These are phyloP conservation scores for Zalophus californianus DNA, from an alignment of 2,797 vertebrate species.

Conservation along the genomic window DNA sequence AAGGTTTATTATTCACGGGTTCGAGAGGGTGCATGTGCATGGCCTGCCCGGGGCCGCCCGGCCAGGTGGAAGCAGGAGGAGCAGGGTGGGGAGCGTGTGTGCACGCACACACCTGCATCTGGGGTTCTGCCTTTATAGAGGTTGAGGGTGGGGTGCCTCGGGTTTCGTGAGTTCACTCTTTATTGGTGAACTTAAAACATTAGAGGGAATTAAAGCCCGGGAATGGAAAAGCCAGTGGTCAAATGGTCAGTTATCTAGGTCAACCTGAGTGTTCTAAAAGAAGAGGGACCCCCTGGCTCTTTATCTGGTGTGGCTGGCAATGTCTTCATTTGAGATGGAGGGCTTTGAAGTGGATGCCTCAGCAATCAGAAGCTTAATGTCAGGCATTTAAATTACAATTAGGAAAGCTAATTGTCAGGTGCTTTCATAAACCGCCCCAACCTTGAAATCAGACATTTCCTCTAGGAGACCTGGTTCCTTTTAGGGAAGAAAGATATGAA, in stretches of 20 bases:
- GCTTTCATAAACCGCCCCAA: background rate
- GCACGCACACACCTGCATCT: background rate
- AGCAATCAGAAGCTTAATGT: background rate
- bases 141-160: background rate
- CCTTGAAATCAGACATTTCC: background rate
- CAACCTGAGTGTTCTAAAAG: background rate
- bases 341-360: background rate
- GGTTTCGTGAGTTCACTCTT: background rate
- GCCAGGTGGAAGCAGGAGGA: background rate
- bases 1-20: background rate
- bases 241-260: background rate
- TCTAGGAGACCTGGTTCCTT: background rate
- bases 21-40: background rate
- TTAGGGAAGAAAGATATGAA: background rate
- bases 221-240: background rate
- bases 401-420: background rate
- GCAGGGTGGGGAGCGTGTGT: background rate
- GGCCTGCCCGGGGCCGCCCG: background rate
- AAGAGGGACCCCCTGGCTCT: background rate
- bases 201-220: background rate
- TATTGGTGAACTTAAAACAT: background rate
- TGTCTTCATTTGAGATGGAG: background rate
- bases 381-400: background rate
- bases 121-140: background rate
- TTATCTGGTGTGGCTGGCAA: fast-evolving